phyloP scores from a whole-genome alignment of 1,140 invertebrate genomes.

The Streblospio benedicti region DNA sequence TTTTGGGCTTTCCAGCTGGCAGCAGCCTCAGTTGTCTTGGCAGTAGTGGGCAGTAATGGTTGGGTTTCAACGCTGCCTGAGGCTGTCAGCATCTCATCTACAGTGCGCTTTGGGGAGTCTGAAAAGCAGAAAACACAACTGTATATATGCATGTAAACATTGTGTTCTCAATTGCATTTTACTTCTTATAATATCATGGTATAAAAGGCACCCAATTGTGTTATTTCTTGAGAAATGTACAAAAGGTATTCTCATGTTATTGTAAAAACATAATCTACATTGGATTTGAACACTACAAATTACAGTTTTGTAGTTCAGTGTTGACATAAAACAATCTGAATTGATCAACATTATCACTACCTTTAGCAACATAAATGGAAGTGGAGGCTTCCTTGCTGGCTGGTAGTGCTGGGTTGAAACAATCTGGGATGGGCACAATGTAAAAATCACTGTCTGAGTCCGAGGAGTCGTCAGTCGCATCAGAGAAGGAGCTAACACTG shows the following conservation, averaged over 20 bases:
- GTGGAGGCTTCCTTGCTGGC: neutral
- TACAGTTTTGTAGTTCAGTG: too few relatives aligned
- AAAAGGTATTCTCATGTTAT: neutral
- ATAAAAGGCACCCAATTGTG: neutral
- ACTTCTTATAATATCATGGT: neutral
- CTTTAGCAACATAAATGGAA: slow-evolving; percentile 5
- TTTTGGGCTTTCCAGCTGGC: too few relatives aligned
- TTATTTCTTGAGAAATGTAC: neutral
- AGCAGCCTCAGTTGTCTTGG: too few relatives aligned
- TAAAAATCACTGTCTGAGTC: slow-evolving; percentile 33
- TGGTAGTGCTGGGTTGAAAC: slow-evolving; percentile 35
- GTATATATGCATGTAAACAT: neutral
- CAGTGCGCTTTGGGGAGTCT: slow-evolving; percentile 6
- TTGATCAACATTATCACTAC: neutral
- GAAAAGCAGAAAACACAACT: neutral
- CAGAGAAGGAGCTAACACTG: slow-evolving; percentile 16
- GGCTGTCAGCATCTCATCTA: slow-evolving; percentile 29
- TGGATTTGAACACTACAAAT: too few relatives aligned
- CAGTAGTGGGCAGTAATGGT: too few relatives aligned
- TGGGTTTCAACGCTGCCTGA: slow-evolving; percentile 19
- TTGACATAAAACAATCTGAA: neutral
- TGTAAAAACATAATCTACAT: neutral
- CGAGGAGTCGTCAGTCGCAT: slow-evolving; percentile 1
- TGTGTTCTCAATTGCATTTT: neutral
- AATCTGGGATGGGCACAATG: slow-evolving; percentile 40